These are phyloP conservation scores for Xenops minutus DNA, from an alignment of 2,797 vertebrate species.

Conservation along the genomic window DNA sequence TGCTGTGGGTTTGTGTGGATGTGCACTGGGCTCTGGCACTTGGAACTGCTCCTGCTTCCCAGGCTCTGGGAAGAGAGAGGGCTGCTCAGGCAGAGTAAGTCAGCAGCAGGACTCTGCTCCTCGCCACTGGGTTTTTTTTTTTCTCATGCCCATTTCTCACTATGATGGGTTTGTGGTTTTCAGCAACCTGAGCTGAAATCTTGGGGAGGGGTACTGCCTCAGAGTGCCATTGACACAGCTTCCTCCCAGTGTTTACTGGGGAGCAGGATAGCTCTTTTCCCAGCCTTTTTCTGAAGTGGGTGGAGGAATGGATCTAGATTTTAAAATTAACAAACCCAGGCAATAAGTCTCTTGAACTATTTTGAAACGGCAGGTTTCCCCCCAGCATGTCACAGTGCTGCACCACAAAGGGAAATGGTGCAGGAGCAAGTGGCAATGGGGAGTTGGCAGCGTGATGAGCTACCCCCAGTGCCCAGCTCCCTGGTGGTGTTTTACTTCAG, in stretches of 20 bases:
- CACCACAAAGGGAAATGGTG: not conserved
- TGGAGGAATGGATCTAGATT: not conserved
- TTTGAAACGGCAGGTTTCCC: not conserved
- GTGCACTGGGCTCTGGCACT: not conserved
- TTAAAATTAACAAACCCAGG: not conserved
- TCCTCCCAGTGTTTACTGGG: not conserved
- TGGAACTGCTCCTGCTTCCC: not conserved
- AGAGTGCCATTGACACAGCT: not conserved
- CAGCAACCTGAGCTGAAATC: not conserved
- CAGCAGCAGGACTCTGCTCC: not conserved
- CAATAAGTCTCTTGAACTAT: not conserved
- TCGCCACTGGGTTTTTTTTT: not conserved
- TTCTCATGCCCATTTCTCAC: fast-evolving
- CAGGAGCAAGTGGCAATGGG: fast-evolving
- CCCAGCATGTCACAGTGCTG: not conserved
- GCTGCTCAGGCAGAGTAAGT: not conserved
- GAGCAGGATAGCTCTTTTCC: not conserved
- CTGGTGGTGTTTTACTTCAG: not conserved
- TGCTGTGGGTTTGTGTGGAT: not conserved
- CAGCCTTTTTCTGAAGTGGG: not conserved
- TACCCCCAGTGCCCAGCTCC: not conserved
- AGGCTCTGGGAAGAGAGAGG: not conserved
- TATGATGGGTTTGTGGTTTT: not conserved
- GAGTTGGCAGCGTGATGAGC: not conserved
- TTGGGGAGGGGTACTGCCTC: not conserved